phyloP scores from a whole-genome alignment of 2,113 vertebrate genomes.

The Scytalopus superciliaris region DNA sequence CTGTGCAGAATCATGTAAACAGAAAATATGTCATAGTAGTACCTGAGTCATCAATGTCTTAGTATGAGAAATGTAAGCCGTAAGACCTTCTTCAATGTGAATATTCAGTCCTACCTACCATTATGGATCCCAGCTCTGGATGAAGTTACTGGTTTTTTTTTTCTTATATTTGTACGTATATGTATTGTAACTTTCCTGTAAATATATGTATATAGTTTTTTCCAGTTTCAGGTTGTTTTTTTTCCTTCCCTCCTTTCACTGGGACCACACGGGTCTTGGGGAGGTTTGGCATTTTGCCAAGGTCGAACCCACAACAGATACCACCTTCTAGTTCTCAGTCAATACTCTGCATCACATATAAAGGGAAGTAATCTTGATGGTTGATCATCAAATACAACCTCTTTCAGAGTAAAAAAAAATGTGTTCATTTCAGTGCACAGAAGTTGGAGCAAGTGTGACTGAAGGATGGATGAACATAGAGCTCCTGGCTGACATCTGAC shows the following conservation, averaged over 20 bases:
- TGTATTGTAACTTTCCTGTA: no score
- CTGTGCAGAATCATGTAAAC: neutral
- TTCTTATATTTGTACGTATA: no score
- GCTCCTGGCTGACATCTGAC: neutral
- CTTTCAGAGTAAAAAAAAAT: neutral
- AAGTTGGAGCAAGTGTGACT: neutral
- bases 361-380: neutral
- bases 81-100: neutral
- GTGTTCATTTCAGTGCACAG: neutral
- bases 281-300: no score
- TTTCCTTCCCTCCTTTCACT: no score
- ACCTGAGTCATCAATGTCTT: neutral
- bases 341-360: neutral
- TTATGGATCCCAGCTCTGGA: neutral
- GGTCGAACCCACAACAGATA: no score
- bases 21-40: neutral
- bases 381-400: neutral
- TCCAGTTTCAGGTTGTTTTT: no score
- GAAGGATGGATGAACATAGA: neutral
- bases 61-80: neutral
- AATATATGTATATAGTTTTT: no score
- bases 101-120: neutral
- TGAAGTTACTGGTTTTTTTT: no score
- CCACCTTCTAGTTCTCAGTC: neutral
- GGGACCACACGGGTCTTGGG: no score